These are phyloP conservation scores for Drosophila longiperda DNA, from an alignment of 2,888 invertebrate genomes.

Conservation along the genomic window DNA sequence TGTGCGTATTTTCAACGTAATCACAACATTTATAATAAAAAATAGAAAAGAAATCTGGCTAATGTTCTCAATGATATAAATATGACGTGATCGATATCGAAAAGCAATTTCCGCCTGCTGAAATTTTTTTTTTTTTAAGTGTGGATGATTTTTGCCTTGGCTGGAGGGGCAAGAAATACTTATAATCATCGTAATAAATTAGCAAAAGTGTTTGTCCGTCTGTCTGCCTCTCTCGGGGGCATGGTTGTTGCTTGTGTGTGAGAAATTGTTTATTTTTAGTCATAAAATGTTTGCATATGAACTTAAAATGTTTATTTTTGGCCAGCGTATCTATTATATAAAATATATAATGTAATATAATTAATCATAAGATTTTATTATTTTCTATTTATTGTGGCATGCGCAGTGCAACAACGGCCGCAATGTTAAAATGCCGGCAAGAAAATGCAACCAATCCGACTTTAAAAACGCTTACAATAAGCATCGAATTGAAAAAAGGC, in stretches of 20 bases:
- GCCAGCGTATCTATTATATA: conserved; percentile 21
- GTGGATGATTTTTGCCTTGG: conserved; percentile 60
- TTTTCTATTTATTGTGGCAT: conserved; percentile 40
- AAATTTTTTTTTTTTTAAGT: conserved; percentile 46
- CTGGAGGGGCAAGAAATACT: conserved; percentile 31
- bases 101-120: conserved; percentile 68
- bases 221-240: conserved; percentile 7
- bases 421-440: conserved; percentile 44
- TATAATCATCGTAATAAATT: conserved; percentile 68
- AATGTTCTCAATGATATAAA: conserved; percentile 76
- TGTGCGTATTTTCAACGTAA: conserved; percentile 10
- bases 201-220: conserved; percentile 38
- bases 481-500: conserved; percentile 44
- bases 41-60: conserved; percentile 48
- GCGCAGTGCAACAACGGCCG: conserved; percentile 56
- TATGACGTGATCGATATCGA: conserved; percentile 72
- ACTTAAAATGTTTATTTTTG: conserved; percentile 61
- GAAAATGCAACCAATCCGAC: conserved; percentile 26
- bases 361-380: conserved; percentile 1
- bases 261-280: conserved; percentile 73
- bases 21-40: conserved; percentile 32
- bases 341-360: neutral
- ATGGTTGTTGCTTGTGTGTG: conserved; percentile 28
- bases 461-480: conserved; percentile 16
- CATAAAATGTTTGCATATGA: conserved; percentile 70